Evolutionary conservation across 2,113 vertebrate genomes (phyloP).

Genomic region (Carassius carassius): DNA sequence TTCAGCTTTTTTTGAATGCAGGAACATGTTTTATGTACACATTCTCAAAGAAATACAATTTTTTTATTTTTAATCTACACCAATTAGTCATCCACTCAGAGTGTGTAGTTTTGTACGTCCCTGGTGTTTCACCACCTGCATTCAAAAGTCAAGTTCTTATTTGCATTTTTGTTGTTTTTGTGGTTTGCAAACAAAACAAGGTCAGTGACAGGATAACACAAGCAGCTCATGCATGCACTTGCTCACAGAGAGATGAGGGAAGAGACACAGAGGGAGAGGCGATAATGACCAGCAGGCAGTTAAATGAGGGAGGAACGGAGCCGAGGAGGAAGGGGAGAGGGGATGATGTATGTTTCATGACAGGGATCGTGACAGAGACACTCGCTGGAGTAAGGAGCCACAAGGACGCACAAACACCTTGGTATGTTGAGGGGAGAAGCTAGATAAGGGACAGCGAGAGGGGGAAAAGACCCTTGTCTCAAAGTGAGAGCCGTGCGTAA

Average conservation of each 20-base stretch:
- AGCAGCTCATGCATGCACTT: neutral
- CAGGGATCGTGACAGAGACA: conserved; percentile 77
- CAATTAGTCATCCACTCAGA: neutral
- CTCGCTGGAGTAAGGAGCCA: conserved; percentile 70
- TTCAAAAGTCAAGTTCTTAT: conserved; percentile 17
- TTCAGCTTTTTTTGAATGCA: neutral
- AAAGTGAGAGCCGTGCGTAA: conserved; percentile 72
- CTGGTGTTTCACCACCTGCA: conserved; percentile 21
- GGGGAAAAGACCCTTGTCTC: conserved; percentile 75
- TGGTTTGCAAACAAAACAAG: conserved; percentile 35
- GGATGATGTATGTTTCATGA: conserved; percentile 80
- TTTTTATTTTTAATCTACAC: neutral
- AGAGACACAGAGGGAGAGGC: conserved; percentile 44
- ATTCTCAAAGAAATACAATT: neutral
- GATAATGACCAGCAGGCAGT: conserved; percentile 75
- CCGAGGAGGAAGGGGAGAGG: conserved; percentile 29
- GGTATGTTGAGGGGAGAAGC: conserved; percentile 23
- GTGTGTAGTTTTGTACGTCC: neutral
- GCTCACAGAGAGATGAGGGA: neutral
- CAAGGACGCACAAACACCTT: conserved; percentile 70
- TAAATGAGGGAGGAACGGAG: conserved; percentile 70
- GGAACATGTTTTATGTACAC: neutral
- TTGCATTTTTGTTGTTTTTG: conserved; percentile 28
- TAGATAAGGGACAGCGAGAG: conserved; percentile 31
- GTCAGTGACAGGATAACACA: conserved; percentile 27